These are phyloP conservation scores for Limnephilus auricula DNA, from an alignment of 2,888 invertebrate genomes.

Conservation along the genomic window DNA sequence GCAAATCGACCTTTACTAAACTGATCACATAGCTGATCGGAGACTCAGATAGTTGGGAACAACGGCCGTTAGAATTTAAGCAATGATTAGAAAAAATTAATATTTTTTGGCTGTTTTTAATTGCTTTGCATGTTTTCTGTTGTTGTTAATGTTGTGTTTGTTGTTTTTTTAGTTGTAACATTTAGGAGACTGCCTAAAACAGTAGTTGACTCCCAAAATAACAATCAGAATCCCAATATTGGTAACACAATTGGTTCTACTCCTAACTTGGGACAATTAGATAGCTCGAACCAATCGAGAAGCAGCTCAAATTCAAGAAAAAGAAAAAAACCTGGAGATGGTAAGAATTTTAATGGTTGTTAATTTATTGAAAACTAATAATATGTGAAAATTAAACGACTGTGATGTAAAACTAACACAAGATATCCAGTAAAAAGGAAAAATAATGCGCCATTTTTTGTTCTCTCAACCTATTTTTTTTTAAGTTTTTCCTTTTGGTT, in stretches of 20 bases:
- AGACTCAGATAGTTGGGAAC: too few relatives aligned
- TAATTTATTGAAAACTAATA: background rate
- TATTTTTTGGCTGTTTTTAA: constrained; percentile 67
- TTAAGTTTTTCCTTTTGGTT: too few relatives aligned
- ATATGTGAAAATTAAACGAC: constrained; percentile 9
- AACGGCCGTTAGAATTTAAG: background rate
- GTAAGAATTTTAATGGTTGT: constrained; percentile 69
- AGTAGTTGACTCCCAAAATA: constrained; percentile 66
- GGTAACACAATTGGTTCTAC: constrained; percentile 69
- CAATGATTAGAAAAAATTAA: constrained; percentile 44
- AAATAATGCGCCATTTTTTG: background rate
- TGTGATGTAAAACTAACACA: background rate
- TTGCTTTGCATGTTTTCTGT: constrained; percentile 70
- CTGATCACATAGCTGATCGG: too few relatives aligned
- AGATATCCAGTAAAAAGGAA: background rate
- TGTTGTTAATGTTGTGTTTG: constrained; percentile 66
- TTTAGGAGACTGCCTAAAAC: constrained; percentile 85
- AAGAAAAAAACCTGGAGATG: constrained; percentile 85
- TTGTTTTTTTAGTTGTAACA: constrained; percentile 84
- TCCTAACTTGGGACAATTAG: constrained; percentile 70
- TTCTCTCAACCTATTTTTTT: too few relatives aligned
- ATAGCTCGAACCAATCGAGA: constrained; percentile 67
- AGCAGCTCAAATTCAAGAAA: constrained; percentile 77
- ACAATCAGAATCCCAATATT: constrained; percentile 42
- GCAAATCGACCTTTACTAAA: too few relatives aligned